phyloP scores from a whole-genome alignment of 2,113 vertebrate genomes.

The Xiphorhynchus elegans region DNA sequence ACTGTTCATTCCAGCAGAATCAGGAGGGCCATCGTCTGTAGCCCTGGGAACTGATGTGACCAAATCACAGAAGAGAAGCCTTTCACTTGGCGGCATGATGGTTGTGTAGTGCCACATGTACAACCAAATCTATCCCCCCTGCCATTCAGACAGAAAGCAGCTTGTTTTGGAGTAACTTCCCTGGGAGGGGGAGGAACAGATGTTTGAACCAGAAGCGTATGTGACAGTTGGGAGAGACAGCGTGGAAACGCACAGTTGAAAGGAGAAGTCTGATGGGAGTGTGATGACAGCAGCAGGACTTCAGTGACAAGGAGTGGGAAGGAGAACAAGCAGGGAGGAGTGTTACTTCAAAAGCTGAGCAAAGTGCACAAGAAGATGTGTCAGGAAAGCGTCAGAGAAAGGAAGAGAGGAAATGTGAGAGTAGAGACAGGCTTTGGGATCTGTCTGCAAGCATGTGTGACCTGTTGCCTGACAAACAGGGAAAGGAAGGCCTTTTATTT shows the following conservation, averaged over 20 bases:
- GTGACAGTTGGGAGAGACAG: conserved; percentile 68
- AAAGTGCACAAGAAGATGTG: conserved; percentile 65
- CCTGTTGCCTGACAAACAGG: conserved; percentile 28
- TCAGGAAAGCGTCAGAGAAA: conserved; percentile 53
- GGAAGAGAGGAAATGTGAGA: conserved; percentile 47
- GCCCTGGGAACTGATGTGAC: neutral
- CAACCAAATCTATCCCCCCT: neutral
- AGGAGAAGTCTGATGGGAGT: conserved; percentile 67
- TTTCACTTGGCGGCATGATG: neutral
- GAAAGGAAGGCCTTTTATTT: neutral
- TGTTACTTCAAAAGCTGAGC: conserved; percentile 64
- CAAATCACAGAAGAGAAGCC: neutral
- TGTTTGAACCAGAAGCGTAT: conserved; percentile 66
- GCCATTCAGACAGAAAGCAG: conserved; percentile 51
- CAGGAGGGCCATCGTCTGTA: neutral
- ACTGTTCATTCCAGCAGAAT: neutral
- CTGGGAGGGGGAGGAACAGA: conserved; percentile 60
- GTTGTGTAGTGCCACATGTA: neutral
- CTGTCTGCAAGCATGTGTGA: conserved; percentile 45
- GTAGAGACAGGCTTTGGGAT: conserved; percentile 39
- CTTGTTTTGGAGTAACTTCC: conserved; percentile 50
- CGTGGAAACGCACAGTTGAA: conserved; percentile 61
- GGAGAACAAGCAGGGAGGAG: conserved; percentile 67
- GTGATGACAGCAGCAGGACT: conserved; percentile 69
- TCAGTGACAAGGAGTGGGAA: conserved; percentile 68